A percentile compares a stretch with the other conserved stretches of the same genome.
Evolutionary conservation across 2,113 vertebrate genomes (phyloP).

Genomic region (Eclectus roratus): DNA sequence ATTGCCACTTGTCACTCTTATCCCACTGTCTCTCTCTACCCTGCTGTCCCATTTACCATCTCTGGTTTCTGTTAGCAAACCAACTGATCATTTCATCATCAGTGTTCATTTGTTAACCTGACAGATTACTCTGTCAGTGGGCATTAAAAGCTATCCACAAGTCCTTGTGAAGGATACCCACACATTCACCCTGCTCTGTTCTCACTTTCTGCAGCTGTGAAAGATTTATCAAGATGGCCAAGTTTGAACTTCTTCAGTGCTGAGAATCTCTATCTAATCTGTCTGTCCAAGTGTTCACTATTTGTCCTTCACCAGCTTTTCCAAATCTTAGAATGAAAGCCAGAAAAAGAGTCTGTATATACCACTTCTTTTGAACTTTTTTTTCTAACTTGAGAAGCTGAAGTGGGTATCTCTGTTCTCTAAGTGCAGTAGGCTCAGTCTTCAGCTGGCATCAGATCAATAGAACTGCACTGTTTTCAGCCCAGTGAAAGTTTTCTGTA

Average conservation of each 20-base stretch:
- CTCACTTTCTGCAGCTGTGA: not conserved
- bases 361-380: not conserved
- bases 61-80: conserved; percentile 22
- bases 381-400: not conserved
- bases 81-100: not conserved
- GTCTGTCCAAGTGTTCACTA: not conserved
- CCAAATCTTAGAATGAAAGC: conserved; percentile 41
- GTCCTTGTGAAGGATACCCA: not conserved
- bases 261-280: not conserved
- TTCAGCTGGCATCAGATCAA: conserved; percentile 16
- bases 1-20: conserved; percentile 49
- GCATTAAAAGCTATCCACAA: not conserved
- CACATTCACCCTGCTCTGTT: not conserved
- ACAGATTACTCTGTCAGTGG: not conserved
- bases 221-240: not conserved
- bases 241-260: not conserved
- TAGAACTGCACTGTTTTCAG: not conserved
- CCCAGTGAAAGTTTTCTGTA: not conserved
- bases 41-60: conserved; percentile 32
- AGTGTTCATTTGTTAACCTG: not conserved
- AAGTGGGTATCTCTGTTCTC: conserved; percentile 21
- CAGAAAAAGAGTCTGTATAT: not conserved
- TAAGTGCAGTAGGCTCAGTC: not conserved
- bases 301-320: conserved; percentile 17
- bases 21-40: conserved; percentile 24